phyloP scores from a whole-genome alignment of 2,113 vertebrate genomes.

The Hydrolagus affinis region DNA sequence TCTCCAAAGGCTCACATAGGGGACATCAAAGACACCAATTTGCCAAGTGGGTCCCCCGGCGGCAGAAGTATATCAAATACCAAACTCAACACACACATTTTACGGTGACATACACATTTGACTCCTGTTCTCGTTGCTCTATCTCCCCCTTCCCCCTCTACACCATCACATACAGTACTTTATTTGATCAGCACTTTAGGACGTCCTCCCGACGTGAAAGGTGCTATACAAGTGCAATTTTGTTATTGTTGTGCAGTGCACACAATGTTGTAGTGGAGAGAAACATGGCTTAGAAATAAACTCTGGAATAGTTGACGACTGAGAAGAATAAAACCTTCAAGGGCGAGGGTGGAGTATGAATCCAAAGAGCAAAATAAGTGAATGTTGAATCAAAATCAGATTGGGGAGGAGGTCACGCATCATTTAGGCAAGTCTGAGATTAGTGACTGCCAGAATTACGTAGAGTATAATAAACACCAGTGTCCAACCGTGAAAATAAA shows the following conservation, averaged over 20 bases:
- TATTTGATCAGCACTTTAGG: too few species aligned
- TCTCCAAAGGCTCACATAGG: too few species aligned
- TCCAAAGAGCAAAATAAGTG: neutral
- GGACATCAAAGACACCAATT: too few species aligned
- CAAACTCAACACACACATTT: too few species aligned
- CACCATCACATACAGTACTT: too few species aligned
- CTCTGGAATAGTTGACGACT: neutral
- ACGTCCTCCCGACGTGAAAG: too few species aligned
- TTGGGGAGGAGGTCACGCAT: neutral
- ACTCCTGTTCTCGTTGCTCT: too few species aligned
- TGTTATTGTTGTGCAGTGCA: neutral
- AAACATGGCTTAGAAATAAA: neutral
- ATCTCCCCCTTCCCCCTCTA: too few species aligned
- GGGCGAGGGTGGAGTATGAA: neutral
- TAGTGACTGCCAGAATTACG: neutral
- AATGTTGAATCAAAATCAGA: neutral
- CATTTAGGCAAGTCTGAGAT: neutral
- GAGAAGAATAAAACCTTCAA: neutral
- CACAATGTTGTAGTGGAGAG: neutral
- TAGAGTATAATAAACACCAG: neutral
- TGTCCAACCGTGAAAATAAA: neutral
- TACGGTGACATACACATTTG: too few species aligned
- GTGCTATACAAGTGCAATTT: too few species aligned
- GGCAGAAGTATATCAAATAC: too few species aligned
- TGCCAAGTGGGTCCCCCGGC: too few species aligned